Conservation (phyloP, 2,113 vertebrate genomes). For the Apaloderma vittatum region DNA sequence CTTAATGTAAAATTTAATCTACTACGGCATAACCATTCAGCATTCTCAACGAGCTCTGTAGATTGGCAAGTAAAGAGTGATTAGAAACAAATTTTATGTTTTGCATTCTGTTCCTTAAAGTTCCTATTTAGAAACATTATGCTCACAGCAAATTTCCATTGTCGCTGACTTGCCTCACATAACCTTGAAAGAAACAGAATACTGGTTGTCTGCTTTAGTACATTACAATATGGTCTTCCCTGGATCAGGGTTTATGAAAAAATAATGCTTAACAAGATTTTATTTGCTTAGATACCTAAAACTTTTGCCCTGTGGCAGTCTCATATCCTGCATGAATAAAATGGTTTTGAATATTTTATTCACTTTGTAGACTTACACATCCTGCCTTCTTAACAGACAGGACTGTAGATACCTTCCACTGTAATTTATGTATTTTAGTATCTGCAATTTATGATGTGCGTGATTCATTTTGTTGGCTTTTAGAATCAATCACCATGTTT, state of each 20-base stretch:
- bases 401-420: neutral
- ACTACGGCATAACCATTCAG: neutral
- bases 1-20: slow-evolving; percentile 39
- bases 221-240: neutral
- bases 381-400: neutral
- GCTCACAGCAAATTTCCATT: neutral
- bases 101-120: neutral
- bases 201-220: neutral
- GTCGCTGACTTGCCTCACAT: neutral
- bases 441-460: neutral
- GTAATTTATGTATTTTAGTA: neutral
- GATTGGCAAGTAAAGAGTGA: neutral
- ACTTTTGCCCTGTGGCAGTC: neutral
- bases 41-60: neutral
- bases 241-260: neutral
- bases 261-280: neutral
- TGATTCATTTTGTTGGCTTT: neutral
- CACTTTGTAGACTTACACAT: neutral
- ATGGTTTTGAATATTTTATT: neutral
- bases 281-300: neutral
- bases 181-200: neutral
- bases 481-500: neutral
- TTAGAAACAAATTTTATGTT: neutral
- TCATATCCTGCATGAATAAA: neutral
- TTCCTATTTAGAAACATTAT: neutral